These are phyloP conservation scores for Thera obeliscata DNA, from an alignment of 2,888 invertebrate genomes.

Conservation along the genomic window DNA sequence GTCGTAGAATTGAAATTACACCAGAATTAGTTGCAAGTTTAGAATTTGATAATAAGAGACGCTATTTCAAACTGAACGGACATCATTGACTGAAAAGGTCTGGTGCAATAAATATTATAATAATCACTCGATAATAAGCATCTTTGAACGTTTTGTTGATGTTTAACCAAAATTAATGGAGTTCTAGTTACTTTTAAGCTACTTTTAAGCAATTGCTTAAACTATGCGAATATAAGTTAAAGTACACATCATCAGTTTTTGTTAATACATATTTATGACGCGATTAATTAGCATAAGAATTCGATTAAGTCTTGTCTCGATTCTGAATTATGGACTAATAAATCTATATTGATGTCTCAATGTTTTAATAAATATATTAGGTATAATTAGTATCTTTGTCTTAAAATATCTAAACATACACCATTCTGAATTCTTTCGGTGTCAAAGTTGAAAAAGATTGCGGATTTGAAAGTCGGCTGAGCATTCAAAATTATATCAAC, in stretches of 20 bases:
- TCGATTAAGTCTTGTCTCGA: constrained; percentile 53
- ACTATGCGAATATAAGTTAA: constrained; percentile 10
- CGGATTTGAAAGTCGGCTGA: constrained; percentile 1
- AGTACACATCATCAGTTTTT: constrained; percentile 24
- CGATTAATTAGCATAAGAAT: constrained; percentile 54
- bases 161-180: neutral
- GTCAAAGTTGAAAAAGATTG: constrained; percentile 25
- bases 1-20: too few relatives aligned
- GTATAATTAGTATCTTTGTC: constrained; percentile 39
- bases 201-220: neutral
- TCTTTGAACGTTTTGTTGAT: neutral
- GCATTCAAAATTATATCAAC: neutral
- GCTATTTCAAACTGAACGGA: too few relatives aligned
- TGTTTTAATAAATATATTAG: constrained; percentile 39
- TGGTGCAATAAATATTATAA: too few relatives aligned
- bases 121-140: too few relatives aligned
- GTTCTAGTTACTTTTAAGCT: neutral
- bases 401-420: constrained; percentile 11
- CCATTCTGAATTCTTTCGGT: constrained; percentile 15
- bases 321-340: constrained; percentile 58
- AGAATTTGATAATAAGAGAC: too few relatives aligned
- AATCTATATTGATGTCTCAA: constrained; percentile 61
- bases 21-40: too few relatives aligned
- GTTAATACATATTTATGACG: constrained; percentile 21
- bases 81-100: too few relatives aligned